Evolutionary conservation across 2,113 vertebrate species (phyloP), one percentile per base, ranked within the genome.

Genomic region (Nymphicus hollandicus): DNA sequence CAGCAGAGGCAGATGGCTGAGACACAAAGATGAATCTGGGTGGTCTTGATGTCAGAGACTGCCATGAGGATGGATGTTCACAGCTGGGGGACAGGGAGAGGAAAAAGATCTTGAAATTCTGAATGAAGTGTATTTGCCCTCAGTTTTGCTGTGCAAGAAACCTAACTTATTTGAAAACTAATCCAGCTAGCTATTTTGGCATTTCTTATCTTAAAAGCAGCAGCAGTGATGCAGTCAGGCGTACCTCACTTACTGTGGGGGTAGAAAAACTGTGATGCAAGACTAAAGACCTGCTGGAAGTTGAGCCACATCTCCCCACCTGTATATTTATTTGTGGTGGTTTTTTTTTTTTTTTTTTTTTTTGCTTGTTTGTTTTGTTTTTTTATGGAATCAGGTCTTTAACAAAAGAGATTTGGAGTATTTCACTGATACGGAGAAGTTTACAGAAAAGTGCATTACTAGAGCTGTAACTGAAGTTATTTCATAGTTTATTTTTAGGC

Each of bases 401-500:
- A 61, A 35, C 53, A 86, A 71, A 76, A 35, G 41, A 88, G 47
- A 50, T 50, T 60, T 78, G 86, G 43, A 52, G 28, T 33, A 55
- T 74, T 91, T 85, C 19, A 55, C 33, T 47, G 82, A 84, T 63
- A 58, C 2, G 23, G 60, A 83, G 52, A 52, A 66, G 70, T 93
- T 91, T 74, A 91, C 69, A 72, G 44, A 89, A 71, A 95, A 93
- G 44, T 85, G 43, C 71, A 46, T 83, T 81, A 52, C 69, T 68
- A 15, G 64, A 81, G 64, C 86, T 84, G 73, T 64, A 91, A 44
- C 81, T 69, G 52, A 33, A 95, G 65, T 82, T 86, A 93, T 86
- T 79, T 82, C 29, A 39, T 76, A 53, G 71, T 88, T 97, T 96
- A 91, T 86, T 97, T 96, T 97, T 96, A 97, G 94, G 47, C 31